Conservation (phyloP, 2,113 vertebrate genomes). For the Gavia stellata region DNA sequence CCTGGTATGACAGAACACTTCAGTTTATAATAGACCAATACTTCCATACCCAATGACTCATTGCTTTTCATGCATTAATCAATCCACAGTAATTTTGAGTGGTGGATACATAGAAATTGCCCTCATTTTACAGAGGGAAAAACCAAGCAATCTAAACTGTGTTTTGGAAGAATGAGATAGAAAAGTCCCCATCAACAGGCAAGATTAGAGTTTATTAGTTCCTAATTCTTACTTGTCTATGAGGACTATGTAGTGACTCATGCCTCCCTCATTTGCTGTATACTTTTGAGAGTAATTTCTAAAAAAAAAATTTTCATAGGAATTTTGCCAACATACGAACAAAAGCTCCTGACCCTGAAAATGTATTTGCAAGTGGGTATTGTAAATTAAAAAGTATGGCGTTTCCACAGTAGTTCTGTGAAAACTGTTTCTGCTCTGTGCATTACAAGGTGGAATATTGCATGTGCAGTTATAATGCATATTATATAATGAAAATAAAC, state of each 20-base stretch:
- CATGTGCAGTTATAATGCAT: not conserved
- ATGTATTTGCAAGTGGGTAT: slow-evolving; percentile 15
- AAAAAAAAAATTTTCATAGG: not conserved
- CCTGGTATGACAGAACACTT: not conserved
- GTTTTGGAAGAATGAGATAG: not conserved
- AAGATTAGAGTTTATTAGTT: not conserved
- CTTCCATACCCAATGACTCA: slow-evolving; percentile 18
- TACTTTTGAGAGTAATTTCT: not conserved
- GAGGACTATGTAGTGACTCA: not conserved
- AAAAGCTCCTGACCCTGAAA: slow-evolving; percentile 15
- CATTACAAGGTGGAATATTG: not conserved
- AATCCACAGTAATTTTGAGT: not conserved
- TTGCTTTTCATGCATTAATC: slow-evolving; percentile 29
- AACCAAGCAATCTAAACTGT: not conserved
- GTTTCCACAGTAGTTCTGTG: slow-evolving; percentile 13
- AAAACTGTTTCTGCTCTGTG: not conserved
- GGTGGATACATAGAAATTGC: not conserved
- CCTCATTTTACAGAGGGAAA: not conserved
- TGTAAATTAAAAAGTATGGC: not conserved
- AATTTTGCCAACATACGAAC: not conserved
- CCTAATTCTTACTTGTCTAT: not conserved
- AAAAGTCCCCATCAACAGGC: not conserved
- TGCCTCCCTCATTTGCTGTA: not conserved
- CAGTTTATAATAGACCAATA: not conserved
- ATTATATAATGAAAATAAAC: not conserved